Evolutionary conservation across 2,113 vertebrate species (phyloP).

Genomic region (Oreotrochilus melanogaster): DNA sequence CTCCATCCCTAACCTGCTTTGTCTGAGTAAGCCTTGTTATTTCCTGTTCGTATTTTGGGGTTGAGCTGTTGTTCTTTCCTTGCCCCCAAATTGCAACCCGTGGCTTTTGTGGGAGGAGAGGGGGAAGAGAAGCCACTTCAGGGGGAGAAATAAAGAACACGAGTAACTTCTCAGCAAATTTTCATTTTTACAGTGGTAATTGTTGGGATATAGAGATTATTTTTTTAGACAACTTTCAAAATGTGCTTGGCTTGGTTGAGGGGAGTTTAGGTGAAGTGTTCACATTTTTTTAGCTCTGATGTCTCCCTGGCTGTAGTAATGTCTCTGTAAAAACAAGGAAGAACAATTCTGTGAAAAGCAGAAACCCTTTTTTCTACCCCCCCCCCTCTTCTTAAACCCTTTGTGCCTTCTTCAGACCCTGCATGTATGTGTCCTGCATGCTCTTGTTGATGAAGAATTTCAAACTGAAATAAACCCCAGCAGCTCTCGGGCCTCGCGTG

Average conservation of each 20-base stretch:
- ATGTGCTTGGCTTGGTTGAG: neutral
- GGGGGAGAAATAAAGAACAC: too few species aligned
- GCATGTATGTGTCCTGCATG: accelerated
- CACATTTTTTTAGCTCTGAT: accelerated
- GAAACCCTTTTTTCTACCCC: neutral
- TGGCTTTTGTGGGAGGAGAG: neutral
- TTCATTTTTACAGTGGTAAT: neutral
- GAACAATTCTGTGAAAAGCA: neutral
- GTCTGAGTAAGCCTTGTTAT: accelerated
- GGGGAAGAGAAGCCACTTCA: neutral
- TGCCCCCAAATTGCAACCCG: neutral
- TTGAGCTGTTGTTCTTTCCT: neutral
- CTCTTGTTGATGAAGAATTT: neutral
- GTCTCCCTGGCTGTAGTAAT: neutral
- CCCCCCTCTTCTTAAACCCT: neutral
- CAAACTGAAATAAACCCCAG: accelerated
- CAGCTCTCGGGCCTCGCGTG: accelerated
- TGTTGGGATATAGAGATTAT: neutral
- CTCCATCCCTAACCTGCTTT: accelerated
- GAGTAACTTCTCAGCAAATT: neutral
- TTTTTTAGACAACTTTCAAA: neutral
- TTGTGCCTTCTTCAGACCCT: neutral
- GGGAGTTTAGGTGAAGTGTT: neutral
- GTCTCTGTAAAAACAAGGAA: neutral
- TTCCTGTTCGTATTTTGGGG: neutral